Evolutionary conservation across 2,888 invertebrate species (phyloP), one percentile per base, ranked within the genome.

Genomic region (Electrophaes corylata): DNA sequence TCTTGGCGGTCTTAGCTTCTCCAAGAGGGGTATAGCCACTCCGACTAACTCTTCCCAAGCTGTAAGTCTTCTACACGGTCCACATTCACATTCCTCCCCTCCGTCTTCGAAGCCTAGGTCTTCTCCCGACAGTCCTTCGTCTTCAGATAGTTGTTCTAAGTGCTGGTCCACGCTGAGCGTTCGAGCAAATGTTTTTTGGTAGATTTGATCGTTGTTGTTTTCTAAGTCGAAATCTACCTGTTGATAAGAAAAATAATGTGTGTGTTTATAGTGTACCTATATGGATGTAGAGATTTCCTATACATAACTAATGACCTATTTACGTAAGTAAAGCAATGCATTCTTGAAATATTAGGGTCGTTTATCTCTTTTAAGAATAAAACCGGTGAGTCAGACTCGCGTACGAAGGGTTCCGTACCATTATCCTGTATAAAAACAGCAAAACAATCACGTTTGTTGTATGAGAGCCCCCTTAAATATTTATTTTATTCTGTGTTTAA

Each of bases 1-100:
- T 19, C 79, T 70, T 0, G 78, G 72, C 1, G 91, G 91, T 1
- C 93, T 92, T 23, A 95, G 88, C 69, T 93, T 93, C 75, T 96
- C 95, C 62, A 96, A 77, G 57, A 96, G 83, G 70, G 96, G 96
- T 37, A 95, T 94, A 0, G 95, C 96, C 0, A 96, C 95, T 14
- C 93, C 92, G 1, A 95, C 94, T 72, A 96, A 94, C 72, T 95
- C 95, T 79, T 96, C 96, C 96, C 96, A 96, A 10, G 94, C 80
- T 1, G 88, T 85, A 11, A 92, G 84, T 5, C 85, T 67, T 16
- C 71, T 66, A 46, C 91, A 91, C 0, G 88, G 80, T 0, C 69
- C 82, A 44, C 92, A 87, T 0, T 73, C 75, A 40, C 92, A 92
- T 53, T 84, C 85, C 12, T 86, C 85, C 3, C 67, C 77, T 3